Percentiles rank a stretch among this genome's conserved stretches.
phyloP scores from a whole-genome alignment of 2,888 invertebrate species.

The Amiota mariae region DNA sequence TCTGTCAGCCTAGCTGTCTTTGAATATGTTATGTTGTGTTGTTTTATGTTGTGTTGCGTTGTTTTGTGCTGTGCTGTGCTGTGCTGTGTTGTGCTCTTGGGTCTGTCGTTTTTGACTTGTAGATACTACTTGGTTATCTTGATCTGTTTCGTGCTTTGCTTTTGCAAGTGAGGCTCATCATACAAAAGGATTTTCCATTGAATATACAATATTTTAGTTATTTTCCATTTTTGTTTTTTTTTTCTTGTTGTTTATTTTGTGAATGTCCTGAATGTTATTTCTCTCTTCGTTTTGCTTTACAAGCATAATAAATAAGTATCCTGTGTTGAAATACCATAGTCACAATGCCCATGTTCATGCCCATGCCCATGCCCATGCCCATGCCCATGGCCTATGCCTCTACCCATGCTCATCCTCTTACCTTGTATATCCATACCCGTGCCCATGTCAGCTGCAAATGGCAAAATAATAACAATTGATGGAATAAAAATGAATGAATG shows the following conservation, averaged over 20 bases:
- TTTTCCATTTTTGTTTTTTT: slow-evolving; percentile 2
- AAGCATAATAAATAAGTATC: slow-evolving; percentile 30
- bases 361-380: background rate
- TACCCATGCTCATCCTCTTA: background rate
- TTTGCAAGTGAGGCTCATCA: background rate
- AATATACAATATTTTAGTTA: slow-evolving; percentile 18
- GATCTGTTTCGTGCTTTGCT: no score
- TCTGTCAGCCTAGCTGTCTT: background rate
- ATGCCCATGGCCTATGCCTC: background rate
- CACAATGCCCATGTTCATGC: background rate
- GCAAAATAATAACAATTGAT: no score
- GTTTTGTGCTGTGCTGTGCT: no score
- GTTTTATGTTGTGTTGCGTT: no score
- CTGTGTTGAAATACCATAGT: slow-evolving; percentile 7
- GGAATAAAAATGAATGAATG: no score
- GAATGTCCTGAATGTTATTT: background rate
- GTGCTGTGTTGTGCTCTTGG: no score
- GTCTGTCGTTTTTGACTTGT: no score
- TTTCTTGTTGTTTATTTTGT: slow-evolving; percentile 17
- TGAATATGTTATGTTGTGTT: background rate
- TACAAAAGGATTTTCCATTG: slow-evolving; percentile 30
- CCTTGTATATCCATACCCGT: no score
- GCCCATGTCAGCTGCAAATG: no score
- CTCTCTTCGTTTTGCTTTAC: slow-evolving; percentile 7
- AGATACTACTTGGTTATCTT: no score